Evolutionary conservation across 1,140 invertebrate species (phyloP), one percentile per base, ranked within the genome.

Genomic region (Protaetia brevitarsis): DNA sequence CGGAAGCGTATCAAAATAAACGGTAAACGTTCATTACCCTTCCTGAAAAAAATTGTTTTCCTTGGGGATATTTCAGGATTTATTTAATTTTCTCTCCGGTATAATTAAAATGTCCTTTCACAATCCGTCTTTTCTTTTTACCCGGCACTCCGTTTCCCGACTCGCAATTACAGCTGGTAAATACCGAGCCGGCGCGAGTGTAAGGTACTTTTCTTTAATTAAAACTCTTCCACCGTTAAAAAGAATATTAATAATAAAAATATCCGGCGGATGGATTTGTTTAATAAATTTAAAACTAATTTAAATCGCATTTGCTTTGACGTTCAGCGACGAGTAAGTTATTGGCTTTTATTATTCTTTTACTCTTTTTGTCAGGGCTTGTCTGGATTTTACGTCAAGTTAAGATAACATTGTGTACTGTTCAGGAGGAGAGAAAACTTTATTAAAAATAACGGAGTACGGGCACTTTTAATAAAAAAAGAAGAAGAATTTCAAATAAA

Each of bases 261-360:
- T 30, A 28, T 51, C 26, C 41, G 45, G 23, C 27, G 41, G 57
- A 64, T 56, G 41, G 41, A 30, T 64, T 64, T 64, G 63, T 64
- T 64, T 64, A 66, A 66, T 66, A 66, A 66, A 66, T 66, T 66
- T 37, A 37, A 66, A 66, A 66, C 29, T 66, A 66, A 66, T 66
- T 59, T 66, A 37, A 66, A 60, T 66, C 64, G 56, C 56, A 60
- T 66, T 66, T 60, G 64, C 64, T 66, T 66, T 66, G 64, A 66
- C 27, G 64, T 66, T 16, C 56, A 41, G 45, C 34, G 64, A 59
- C 64, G 51, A 34, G 64, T 36, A 37, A 57, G 26, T 66, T 66
- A 66, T 66, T 66, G 57, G 45, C 45, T 58, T 41, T 66, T 66
- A 58, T 66, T 66, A 66, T 66, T 66, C 56, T 59, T 66, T 27